Evolutionary conservation across 2,888 invertebrate genomes (phyloP), one percentile per base, ranked within the genome.

Genomic region (Choristoneura rosaceana): DNA sequence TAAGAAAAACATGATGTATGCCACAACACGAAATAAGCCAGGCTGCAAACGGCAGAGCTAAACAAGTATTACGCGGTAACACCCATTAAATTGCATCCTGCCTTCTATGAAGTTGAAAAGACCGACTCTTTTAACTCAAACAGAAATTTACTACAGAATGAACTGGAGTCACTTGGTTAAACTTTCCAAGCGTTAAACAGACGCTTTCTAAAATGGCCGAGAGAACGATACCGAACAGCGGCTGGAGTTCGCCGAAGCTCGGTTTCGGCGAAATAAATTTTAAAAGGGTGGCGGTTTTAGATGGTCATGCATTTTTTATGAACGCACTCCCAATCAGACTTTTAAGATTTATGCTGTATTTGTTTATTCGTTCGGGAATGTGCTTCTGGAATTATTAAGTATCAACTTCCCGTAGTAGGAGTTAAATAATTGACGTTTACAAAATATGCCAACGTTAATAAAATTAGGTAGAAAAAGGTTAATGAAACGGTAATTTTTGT

Each of bases 61-160:
- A 5, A 50, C n/a, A 15, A 38, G 38, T 50, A n/a, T 47, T n/a
- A n/a, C 50, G 15, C 50, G 15, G 12, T 43, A 17, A 50, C 50
- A 10, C 52, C 55, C 50, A 52, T 52, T 52, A 55, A 25, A 55
- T 25, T 55, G 55, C 55, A 25, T 55, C 55, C 55, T 4, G 25
- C 10, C 7, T 38, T 38, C 52, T 25, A 12, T 55, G 55, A 55
- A 55, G 55, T 55, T 55, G 50, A 52, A 52, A 17, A 25, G 25
- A 55, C 10, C 12, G 12, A 0, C 52, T 52, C 52, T 25, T 55
- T 55, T 55, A 55, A 55, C 55, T 55, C 55, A 25, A 55, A 55
- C 55, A 55, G 55, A 55, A 55, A 55, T 55, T 4, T 12, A 25
- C 55, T 55, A 25, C 25, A 55, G 25, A 55, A 55, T 55, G 55